Evolutionary conservation across 1,140 invertebrate genomes (phyloP), one percentile per base, ranked within the genome.

Genomic region (Drosophila paulistorum): DNA sequence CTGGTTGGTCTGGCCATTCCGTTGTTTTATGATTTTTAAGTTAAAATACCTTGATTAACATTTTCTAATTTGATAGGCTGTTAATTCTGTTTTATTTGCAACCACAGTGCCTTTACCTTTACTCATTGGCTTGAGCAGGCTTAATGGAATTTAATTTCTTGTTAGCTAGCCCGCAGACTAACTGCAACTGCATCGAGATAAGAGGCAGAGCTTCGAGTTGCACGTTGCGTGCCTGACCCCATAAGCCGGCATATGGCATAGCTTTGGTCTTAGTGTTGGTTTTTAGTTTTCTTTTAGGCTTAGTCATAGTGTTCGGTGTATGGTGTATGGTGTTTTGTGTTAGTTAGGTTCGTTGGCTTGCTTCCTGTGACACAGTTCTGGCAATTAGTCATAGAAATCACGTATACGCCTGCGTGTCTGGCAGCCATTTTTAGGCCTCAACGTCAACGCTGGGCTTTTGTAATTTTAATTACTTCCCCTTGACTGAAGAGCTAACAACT

Each of bases 91-190:
- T 48, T 9, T 23, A 39, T 59, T 17, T 13, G 2, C n/a, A 6
- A 26, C 35, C 69, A 81, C 65, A 68, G 77, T 83, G n/a, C 41
- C 57, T 26, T 4, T 26, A 42, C 63, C 59, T 33, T 17, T 51
- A 23, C 35, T 54, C 59, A 64, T 65, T 83, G 80, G 64, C 66
- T 83, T 67, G 62, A 64, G 75, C 71, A 45, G 70, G 65, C 73
- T 71, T 87, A 89, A 84, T 89, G 85, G 74, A 89, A 89, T 89
- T 89, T 89, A 89, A 89, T 89, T 89, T 89, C 84, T 89, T 89
- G 84, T 89, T 89, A 81, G 84, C 80, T 89, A 81, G 84, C 80
- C 57, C 66, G 45, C 71, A 68, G 64, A 70, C 81, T 87, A 86
- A 89, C 84, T 83, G 79, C 79, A 87, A 72, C 74, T 69, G 70